These are phyloP conservation scores for Odocoileus virginianus DNA, from an alignment of 2,113 vertebrate species.

Conservation along the genomic window DNA sequence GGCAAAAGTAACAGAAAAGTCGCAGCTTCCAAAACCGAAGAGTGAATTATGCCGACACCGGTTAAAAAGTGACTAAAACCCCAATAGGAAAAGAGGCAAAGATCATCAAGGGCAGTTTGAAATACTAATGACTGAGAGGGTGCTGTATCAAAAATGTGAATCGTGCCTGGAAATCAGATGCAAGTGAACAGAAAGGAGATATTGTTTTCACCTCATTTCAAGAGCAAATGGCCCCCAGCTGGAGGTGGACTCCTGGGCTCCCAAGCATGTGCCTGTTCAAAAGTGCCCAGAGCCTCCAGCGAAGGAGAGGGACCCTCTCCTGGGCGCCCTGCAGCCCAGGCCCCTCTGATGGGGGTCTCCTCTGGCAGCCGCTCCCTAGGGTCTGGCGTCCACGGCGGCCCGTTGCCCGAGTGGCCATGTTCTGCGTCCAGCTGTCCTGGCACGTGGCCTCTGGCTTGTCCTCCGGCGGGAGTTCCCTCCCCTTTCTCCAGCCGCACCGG, in stretches of 20 bases:
- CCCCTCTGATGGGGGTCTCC: not conserved
- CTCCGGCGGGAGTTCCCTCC: not conserved
- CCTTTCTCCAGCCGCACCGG: not conserved
- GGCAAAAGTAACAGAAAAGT: not conserved
- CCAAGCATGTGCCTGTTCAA: not conserved
- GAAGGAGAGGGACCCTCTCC: not conserved
- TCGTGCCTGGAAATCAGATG: not conserved
- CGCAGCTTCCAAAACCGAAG: not conserved
- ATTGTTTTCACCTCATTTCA: not conserved
- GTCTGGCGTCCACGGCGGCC: not conserved
- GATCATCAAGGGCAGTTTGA: not conserved
- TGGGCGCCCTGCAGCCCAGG: not conserved
- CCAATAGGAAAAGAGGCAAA: not conserved
- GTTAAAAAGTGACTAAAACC: not conserved
- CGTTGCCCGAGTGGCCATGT: too few species aligned
- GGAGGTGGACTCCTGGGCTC: not conserved
- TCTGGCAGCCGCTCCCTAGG: not conserved
- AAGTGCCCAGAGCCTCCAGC: not conserved
- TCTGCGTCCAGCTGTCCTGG: not conserved
- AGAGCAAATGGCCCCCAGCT: not conserved
- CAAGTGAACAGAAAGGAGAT: not conserved
- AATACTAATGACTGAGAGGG: not conserved
- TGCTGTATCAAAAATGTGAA: not conserved
- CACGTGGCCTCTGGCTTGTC: not conserved
- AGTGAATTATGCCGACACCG: not conserved